These are phyloP conservation scores for Carollia perspicillata DNA, from an alignment of 2,113 vertebrate genomes.

Conservation along the genomic window DNA sequence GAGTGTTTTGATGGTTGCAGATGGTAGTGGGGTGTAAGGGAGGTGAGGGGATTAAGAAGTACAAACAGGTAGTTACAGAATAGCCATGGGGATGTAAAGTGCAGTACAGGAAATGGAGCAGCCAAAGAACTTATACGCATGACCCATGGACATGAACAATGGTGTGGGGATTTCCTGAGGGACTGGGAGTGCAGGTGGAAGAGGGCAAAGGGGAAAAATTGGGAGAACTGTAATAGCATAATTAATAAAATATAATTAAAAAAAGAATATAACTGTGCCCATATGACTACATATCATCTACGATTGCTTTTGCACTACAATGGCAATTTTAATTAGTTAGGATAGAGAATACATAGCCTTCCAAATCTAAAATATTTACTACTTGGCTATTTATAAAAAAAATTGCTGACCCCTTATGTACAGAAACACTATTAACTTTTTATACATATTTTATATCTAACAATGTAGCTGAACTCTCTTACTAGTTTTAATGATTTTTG, in stretches of 20 bases:
- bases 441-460: background rate
- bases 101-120: no score
- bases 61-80: no score
- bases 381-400: background rate
- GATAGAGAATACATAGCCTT: background rate
- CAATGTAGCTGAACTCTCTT: background rate
- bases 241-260: background rate
- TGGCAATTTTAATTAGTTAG: background rate
- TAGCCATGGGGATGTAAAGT: no score
- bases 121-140: no score
- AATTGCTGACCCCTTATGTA: background rate
- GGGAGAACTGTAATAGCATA: no score
- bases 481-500: background rate
- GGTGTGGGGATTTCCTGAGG: no score
- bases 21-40: no score
- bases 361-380: background rate
- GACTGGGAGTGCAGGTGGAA: no score
- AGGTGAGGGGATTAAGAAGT: no score
- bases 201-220: no score
- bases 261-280: background rate
- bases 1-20: no score
- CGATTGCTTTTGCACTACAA: background rate
- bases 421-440: background rate
- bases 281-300: background rate
- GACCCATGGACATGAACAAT: no score